Evolutionary conservation across 2,113 vertebrate genomes (phyloP).

Genomic region (Rhadina sibilatrix): DNA sequence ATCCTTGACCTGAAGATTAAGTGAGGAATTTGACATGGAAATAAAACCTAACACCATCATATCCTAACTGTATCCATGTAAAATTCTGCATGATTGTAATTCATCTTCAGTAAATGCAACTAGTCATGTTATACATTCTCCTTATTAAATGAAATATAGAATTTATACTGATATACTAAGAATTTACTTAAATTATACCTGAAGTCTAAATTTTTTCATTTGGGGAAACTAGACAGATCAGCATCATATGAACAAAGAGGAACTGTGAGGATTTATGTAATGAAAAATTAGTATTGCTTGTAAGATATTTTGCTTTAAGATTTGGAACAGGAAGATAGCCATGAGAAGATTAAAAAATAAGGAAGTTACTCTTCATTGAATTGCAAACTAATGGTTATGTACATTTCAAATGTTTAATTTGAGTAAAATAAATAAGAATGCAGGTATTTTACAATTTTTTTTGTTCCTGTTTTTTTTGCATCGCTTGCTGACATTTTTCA

Average conservation of each 20-base stretch:
- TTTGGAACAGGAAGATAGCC: neutral
- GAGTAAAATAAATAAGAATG: neutral
- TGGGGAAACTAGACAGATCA: neutral
- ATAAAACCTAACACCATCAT: neutral
- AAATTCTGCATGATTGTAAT: neutral
- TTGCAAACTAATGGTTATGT: neutral
- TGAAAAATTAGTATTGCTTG: neutral
- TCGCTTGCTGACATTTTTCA: neutral
- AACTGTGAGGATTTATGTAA: neutral
- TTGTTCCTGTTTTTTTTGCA: neutral
- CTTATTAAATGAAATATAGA: neutral
- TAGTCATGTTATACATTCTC: neutral
- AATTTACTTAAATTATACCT: neutral
- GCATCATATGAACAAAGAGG: neutral
- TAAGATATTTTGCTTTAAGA: neutral
- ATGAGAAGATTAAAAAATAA: neutral
- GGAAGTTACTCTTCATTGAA: neutral
- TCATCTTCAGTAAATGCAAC: neutral
- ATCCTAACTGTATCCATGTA: neutral
- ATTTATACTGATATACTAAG: neutral
- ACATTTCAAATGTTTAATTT: neutral
- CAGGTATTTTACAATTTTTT: neutral
- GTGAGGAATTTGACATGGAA: neutral
- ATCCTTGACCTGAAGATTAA: neutral
- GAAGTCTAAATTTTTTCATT: neutral